Evolutionary conservation across 2,797 vertebrate genomes (phyloP).

Genomic region (Nyctibius grandis): DNA sequence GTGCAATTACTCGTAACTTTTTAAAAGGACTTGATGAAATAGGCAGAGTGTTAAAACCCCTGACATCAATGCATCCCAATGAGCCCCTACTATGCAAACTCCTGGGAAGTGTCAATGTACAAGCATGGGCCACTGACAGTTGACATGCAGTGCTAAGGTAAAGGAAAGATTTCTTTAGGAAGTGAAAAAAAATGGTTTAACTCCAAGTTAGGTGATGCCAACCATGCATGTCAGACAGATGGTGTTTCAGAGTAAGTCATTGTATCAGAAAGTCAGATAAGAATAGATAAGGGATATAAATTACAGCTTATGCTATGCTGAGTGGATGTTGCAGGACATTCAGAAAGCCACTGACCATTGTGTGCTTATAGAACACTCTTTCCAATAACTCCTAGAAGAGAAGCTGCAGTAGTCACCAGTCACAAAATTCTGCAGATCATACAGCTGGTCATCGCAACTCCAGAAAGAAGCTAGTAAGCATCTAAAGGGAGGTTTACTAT

Average conservation of each 20-base stretch:
- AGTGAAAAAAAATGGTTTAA: not conserved
- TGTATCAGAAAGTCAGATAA: not conserved
- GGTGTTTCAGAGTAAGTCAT: not conserved
- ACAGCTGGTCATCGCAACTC: not conserved
- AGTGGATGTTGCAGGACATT: not conserved
- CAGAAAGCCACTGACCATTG: not conserved
- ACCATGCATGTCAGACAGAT: accelerated
- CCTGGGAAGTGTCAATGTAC: not conserved
- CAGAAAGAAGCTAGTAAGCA: not conserved
- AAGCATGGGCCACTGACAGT: accelerated
- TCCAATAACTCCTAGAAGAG: not conserved
- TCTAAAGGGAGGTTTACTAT: not conserved
- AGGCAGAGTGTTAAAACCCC: not conserved
- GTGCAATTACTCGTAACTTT: not conserved
- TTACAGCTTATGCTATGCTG: not conserved
- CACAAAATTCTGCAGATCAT: not conserved
- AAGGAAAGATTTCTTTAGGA: not conserved
- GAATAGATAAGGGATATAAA: not conserved
- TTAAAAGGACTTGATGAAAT: not conserved
- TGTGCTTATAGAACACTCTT: not conserved
- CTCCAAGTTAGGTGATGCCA: not conserved
- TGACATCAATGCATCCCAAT: not conserved
- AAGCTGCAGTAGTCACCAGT: not conserved
- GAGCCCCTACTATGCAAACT: accelerated
- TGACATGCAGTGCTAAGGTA: not conserved